Conservation (phyloP, 2,797 vertebrate genomes). For the Lagodon rhomboides region DNA sequence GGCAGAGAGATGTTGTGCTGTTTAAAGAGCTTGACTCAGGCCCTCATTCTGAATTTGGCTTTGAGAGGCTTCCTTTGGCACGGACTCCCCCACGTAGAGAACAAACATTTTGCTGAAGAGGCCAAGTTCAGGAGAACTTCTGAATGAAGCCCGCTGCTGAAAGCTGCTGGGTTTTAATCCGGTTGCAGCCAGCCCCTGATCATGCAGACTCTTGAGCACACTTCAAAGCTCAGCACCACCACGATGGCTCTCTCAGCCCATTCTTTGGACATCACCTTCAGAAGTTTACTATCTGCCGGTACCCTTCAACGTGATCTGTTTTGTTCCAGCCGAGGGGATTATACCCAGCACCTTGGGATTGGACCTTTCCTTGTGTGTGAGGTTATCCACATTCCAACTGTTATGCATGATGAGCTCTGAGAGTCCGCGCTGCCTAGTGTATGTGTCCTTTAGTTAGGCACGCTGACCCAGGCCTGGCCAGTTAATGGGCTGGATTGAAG, state of each 20-base stretch:
- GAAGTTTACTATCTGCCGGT: slow-evolving; percentile 70
- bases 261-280: slow-evolving; percentile 76
- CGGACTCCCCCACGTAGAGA: slow-evolving; percentile 37
- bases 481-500: slow-evolving; percentile 74
- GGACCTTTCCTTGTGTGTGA: slow-evolving; percentile 75
- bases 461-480: slow-evolving; percentile 60
- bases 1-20: slow-evolving; percentile 29
- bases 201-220: slow-evolving; percentile 73
- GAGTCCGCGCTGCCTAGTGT: slow-evolving; percentile 44
- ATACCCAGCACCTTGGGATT: slow-evolving; percentile 68
- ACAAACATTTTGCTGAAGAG: slow-evolving; percentile 68
- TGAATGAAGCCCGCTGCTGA: slow-evolving; percentile 70
- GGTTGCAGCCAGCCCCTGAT: slow-evolving; percentile 66
- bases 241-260: slow-evolving; percentile 66
- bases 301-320: slow-evolving; percentile 70
- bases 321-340: slow-evolving; percentile 80
- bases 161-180: slow-evolving; percentile 80
- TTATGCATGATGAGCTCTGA: slow-evolving; percentile 71
- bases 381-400: slow-evolving; percentile 73
- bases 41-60: slow-evolving; percentile 65
- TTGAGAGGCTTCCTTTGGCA: slow-evolving; percentile 65
- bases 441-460: slow-evolving; percentile 68
- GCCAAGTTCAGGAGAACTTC: slow-evolving; percentile 74
- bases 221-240: slow-evolving; percentile 76
- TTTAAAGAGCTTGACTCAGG: slow-evolving; percentile 73